Conservation (phyloP, 2,888 invertebrate genomes). For the Anthophora plumipes region DNA sequence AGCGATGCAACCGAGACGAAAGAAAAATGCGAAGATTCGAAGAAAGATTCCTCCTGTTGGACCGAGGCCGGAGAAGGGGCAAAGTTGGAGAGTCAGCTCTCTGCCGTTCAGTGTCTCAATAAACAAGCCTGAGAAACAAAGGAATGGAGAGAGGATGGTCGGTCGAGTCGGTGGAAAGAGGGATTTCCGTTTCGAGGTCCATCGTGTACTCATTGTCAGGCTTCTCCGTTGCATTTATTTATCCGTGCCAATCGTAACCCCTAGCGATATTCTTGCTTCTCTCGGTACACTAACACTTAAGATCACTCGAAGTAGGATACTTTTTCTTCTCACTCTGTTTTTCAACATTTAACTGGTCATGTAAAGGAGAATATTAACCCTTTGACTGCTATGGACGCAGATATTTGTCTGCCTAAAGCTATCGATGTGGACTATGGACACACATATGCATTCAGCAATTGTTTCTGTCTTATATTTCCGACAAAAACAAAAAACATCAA, state of each 20-base stretch:
- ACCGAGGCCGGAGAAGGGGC: slow-evolving; percentile 23
- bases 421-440: too few relatives aligned
- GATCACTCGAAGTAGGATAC: slow-evolving; percentile 21
- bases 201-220: slow-evolving; percentile 22
- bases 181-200: slow-evolving; percentile 53
- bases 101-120: slow-evolving; percentile 41
- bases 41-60: slow-evolving; percentile 52
- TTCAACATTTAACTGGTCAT: too few relatives aligned
- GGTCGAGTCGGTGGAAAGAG: slow-evolving; percentile 35
- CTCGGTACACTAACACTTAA: background rate
- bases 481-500: too few relatives aligned
- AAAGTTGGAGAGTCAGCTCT: slow-evolving; percentile 48
- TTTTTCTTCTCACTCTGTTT: too few relatives aligned
- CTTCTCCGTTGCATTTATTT: slow-evolving; percentile 61
- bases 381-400: too few relatives aligned
- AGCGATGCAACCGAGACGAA: slow-evolving; percentile 46
- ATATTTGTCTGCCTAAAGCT: too few relatives aligned
- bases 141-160: slow-evolving; percentile 26
- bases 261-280: slow-evolving; percentile 28
- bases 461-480: too few relatives aligned
- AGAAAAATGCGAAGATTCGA: slow-evolving; percentile 58
- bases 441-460: too few relatives aligned
- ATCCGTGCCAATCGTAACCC: slow-evolving; percentile 58
- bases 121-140: slow-evolving; percentile 64
- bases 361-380: too few relatives aligned